Evolutionary conservation across 2,888 invertebrate genomes (phyloP).

Genomic region (Sycophila texana): DNA sequence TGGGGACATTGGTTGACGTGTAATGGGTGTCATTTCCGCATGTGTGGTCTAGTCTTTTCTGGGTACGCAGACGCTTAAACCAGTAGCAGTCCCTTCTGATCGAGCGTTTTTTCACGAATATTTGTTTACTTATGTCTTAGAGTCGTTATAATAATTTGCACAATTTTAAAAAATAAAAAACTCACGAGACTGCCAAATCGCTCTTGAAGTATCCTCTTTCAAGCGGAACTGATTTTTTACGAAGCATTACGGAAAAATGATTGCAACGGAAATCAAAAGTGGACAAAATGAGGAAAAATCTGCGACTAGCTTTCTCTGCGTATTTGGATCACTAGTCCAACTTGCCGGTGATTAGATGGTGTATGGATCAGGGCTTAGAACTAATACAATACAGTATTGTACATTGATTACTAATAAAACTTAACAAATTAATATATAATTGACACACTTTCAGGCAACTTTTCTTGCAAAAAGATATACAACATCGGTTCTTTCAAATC

Average conservation of each 20-base stretch:
- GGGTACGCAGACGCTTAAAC: constrained; percentile 61
- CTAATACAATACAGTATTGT: constrained; percentile 66
- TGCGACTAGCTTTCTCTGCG: constrained; percentile 53
- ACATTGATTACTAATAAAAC: constrained; percentile 67
- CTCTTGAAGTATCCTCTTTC: constrained; percentile 28
- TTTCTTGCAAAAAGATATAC: constrained; percentile 19
- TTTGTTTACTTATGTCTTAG: not conserved
- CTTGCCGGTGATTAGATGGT: constrained; percentile 61
- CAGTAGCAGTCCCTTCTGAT: constrained; percentile 53
- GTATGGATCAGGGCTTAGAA: constrained; percentile 66
- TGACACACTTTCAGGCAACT: constrained; percentile 34
- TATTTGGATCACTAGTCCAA: constrained; percentile 62
- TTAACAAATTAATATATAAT: constrained; percentile 61
- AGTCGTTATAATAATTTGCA: not conserved
- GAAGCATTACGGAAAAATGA: constrained; percentile 5
- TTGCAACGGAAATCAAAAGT: constrained; percentile 25
- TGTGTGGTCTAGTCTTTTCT: constrained; percentile 82
- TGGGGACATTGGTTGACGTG: constrained; percentile 86
- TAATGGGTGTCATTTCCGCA: constrained; percentile 89
- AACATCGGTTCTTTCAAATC: constrained; percentile 26
- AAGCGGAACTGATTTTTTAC: constrained; percentile 43
- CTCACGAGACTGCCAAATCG: constrained; percentile 46
- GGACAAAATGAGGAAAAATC: constrained; percentile 25
- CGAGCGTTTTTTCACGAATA: not conserved
- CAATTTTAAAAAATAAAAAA: constrained; percentile 2